A percentile compares a stretch with the other conserved stretches of the same genome.
Conservation (phyloP, 2,888 invertebrate species). For the Mellilla xanthometata region DNA sequence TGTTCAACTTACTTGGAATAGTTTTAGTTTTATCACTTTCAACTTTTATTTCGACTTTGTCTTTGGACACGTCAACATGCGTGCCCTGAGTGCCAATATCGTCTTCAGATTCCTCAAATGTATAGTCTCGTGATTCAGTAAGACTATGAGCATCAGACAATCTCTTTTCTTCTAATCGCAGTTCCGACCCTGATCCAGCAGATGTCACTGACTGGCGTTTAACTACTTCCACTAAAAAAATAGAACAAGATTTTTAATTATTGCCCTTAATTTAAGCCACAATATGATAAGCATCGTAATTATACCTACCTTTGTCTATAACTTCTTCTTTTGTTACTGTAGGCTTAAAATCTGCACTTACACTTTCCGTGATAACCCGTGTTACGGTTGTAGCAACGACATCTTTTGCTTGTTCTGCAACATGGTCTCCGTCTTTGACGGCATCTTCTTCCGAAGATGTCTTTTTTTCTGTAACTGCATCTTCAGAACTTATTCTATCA, state of each 20-base stretch:
- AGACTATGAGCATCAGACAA: slow-evolving; percentile 75
- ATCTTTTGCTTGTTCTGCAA: slow-evolving; percentile 40
- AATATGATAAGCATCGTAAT: too few relatives aligned
- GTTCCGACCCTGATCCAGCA: slow-evolving; percentile 72
- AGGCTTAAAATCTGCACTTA: slow-evolving; percentile 44
- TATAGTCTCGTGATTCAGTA: slow-evolving; percentile 77
- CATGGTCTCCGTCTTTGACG: slow-evolving; percentile 45
- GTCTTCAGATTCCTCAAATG: slow-evolving; percentile 79
- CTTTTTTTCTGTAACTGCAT: slow-evolving; percentile 77
- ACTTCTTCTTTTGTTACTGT: slow-evolving; percentile 48
- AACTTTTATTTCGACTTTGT: slow-evolving; percentile 51
- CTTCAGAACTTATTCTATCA: slow-evolving; percentile 77
- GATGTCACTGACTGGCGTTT: slow-evolving; percentile 76
- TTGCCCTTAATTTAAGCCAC: too few relatives aligned
- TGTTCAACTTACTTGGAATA: slow-evolving; percentile 35
- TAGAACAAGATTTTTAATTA: too few relatives aligned
- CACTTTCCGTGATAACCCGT: slow-evolving; percentile 39
- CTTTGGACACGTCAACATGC: slow-evolving; percentile 61
- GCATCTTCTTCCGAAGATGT: slow-evolving; percentile 74
- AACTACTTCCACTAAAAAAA: slow-evolving; percentile 47
- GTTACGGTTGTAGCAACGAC: slow-evolving; percentile 30
- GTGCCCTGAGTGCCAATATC: slow-evolving; percentile 73
- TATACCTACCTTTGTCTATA: slow-evolving; percentile 50
- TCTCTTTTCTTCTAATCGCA: slow-evolving; percentile 73
- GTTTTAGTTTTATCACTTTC: slow-evolving; percentile 54